Base-by-base conservation (phyloP, 2,888 invertebrate genomes). In the Nephrocerus scutellatus region DNA sequence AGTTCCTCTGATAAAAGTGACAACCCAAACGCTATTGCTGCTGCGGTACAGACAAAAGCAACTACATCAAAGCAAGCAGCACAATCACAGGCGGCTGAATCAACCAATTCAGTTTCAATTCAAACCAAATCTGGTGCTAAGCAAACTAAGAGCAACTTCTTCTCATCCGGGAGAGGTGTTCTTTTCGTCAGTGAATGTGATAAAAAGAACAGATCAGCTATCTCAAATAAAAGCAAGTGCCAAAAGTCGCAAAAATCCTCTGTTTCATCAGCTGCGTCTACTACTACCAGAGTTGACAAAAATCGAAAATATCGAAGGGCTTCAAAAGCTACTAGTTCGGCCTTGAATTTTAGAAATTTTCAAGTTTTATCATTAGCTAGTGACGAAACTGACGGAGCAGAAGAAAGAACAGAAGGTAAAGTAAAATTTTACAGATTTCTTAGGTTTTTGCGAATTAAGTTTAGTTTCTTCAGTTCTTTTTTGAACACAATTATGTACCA, bases 51-150 rank as follows among this genome's bases (percentile, higher is more conserved):
- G 13, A 21, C 41, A 30, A 22, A 38, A 30, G 20, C 43, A 44
- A 28, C 44, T 36, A 32, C 40, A 44, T 37, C 48, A 41, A 30
- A 44, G 39, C 39, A 41, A 40, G 30, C 36, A 43, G 15, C 44
- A 36, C 32, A 38, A 44, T 43, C 32, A 47, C 30, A 42, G 47
- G 32, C 49, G 49, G 39, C 44, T 30, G 41, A 40, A 39, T 12
- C 30, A 36, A 10, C 46, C 51, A 39, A 33, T 34, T n/a, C n/a
- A n/a, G n/a, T n/a, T n/a, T n/a, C 12, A 16, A 41, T 28, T 26
- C 28, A 28, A 20, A 24, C 30, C 14, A 37, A 33, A 9, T 8
- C 21, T 4, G 36, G 16, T 12, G 6, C 10, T 13, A 39, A 34
- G 24, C 23, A 16, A 25, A 30, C 7, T 10, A 30, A 30, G 14